Evolutionary conservation across 2,888 invertebrate genomes (phyloP), one percentile per base, ranked within the genome.

Genomic region (Drosophila rubida): DNA sequence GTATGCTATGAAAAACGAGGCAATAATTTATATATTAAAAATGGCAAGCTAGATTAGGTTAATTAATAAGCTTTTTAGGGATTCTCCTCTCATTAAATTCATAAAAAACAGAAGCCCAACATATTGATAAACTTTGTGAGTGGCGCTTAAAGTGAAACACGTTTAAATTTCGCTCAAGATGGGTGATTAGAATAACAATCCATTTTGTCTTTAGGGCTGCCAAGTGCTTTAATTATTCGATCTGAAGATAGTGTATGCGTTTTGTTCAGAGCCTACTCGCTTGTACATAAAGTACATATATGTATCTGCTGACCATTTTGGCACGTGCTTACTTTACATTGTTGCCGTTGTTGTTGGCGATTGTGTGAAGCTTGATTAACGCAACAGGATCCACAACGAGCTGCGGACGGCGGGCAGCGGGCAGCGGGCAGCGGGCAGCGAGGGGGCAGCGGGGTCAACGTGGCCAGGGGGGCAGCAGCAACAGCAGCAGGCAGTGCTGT

Each of bases 321-420:
- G 82, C 82, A 83, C 82, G 82, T 83, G 87, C 76, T 68, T 60
- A 68, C 51, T 63, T 64, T 39, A 45, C 63, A 69, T 67, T 79
- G 67, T 69, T 75, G 55, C 50, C 66, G 49, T 51, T 62, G 45
- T 44, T 57, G 13, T 45, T 60, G 78, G 83, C 75, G 66, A 78
- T 83, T 83, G 80, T 80, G 71, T 76, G 84, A 76, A 66, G 74
- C 84, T 83, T 83, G 82, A 83, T 86, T 83, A 86, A 86, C 74
- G 81, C 73, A 80, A 75, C 59, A 63, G 68, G 57, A n/a, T 23
- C 19, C 27, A n/a, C 37, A 46, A 19, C 19, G 60, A 41, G 27
- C 1, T 16, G 35, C 19, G 37, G 51, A 37, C 16, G 11, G 50
- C 22, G n/a, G 13, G 4, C 6, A 14, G 6, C 14, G 51, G 25